Conservation (phyloP, 2,888 invertebrate genomes). For the Anaspis maculata region DNA sequence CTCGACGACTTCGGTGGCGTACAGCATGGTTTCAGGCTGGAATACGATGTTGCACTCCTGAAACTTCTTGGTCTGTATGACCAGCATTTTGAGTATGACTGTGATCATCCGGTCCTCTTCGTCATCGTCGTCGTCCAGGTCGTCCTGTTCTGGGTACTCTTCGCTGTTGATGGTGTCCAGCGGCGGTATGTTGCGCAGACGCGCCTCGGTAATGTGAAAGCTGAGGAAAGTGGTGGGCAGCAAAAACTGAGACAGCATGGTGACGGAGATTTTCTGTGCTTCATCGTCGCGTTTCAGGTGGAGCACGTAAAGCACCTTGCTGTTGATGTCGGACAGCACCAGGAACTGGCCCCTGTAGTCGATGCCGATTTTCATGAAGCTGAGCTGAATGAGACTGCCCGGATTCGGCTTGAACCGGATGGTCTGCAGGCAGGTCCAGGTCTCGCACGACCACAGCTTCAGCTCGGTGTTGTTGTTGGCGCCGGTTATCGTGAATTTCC, state of each 20-base stretch:
- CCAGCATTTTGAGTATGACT: slow-evolving; percentile 55
- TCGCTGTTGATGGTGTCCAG: slow-evolving; percentile 43
- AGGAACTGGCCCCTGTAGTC: slow-evolving; percentile 82
- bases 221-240: slow-evolving; percentile 82
- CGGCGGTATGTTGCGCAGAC: slow-evolving; percentile 44
- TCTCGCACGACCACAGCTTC: slow-evolving; percentile 91
- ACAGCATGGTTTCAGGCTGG: slow-evolving; percentile 29
- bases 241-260: slow-evolving; percentile 76
- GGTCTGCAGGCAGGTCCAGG: slow-evolving; percentile 91
- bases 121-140: slow-evolving; percentile 50
- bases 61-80: slow-evolving; percentile 81
- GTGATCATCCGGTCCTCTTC: slow-evolving; percentile 44
- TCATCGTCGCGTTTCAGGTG: slow-evolving; percentile 57
- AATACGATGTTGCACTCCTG: slow-evolving; percentile 54
- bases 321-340: slow-evolving; percentile 78
- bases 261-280: slow-evolving; percentile 57
- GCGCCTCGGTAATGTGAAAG: slow-evolving; percentile 79
- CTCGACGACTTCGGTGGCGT: slow-evolving; percentile 15
- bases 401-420: slow-evolving; percentile 57
- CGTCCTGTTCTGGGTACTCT: slow-evolving; percentile 44
- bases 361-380: slow-evolving; percentile 66
- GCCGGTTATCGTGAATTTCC: slow-evolving; percentile 93
- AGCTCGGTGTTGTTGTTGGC: slow-evolving; percentile 83
- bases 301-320: slow-evolving; percentile 76
- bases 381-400: slow-evolving; percentile 34